These are phyloP conservation scores for Limnothrissa miodon DNA, from an alignment of 2,113 vertebrate genomes.

Conservation along the genomic window DNA sequence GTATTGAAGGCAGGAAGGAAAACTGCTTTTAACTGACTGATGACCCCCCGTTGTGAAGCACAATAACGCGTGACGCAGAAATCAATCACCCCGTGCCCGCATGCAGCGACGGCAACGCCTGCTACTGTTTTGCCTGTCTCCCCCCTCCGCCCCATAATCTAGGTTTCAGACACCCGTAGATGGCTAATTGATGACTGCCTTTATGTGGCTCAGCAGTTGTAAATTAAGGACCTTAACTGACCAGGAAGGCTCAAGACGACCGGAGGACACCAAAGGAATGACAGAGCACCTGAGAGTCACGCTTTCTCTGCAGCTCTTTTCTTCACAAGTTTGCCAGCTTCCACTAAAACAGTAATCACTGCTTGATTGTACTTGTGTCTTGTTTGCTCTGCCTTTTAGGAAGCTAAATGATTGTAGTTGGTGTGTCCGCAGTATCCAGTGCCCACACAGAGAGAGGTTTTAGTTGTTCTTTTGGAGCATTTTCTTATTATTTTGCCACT, in stretches of 20 bases:
- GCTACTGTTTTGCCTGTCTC: slow-evolving; percentile 54
- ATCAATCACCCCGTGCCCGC: slow-evolving; percentile 57
- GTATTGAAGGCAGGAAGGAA: slow-evolving; percentile 24
- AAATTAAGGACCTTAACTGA: slow-evolving; percentile 51
- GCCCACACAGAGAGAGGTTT: no score
- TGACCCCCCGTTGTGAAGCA: slow-evolving; percentile 40
- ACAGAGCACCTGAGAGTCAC: neutral
- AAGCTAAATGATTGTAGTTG: no score
- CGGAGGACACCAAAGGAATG: neutral
- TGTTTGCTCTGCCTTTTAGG: neutral
- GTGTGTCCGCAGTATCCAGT: no score
- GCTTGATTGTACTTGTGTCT: neutral
- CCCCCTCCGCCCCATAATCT: slow-evolving; percentile 57
- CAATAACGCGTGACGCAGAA: slow-evolving; percentile 48
- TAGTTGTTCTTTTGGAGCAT: no score
- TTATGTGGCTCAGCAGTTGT: slow-evolving; percentile 66
- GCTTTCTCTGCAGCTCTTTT: no score
- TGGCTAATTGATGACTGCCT: slow-evolving; percentile 66
- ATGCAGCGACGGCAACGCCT: slow-evolving; percentile 40
- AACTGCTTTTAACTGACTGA: slow-evolving; percentile 64
- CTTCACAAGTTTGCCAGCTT: no score
- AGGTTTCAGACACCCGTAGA: slow-evolving; percentile 59
- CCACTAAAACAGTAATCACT: neutral
- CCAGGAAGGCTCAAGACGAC: neutral
- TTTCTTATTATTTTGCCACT: no score